A percentile compares a stretch with the other conserved stretches of the same genome.
Evolutionary conservation across 2,113 vertebrate species (phyloP).

Genomic region (Bubo scandiacus): DNA sequence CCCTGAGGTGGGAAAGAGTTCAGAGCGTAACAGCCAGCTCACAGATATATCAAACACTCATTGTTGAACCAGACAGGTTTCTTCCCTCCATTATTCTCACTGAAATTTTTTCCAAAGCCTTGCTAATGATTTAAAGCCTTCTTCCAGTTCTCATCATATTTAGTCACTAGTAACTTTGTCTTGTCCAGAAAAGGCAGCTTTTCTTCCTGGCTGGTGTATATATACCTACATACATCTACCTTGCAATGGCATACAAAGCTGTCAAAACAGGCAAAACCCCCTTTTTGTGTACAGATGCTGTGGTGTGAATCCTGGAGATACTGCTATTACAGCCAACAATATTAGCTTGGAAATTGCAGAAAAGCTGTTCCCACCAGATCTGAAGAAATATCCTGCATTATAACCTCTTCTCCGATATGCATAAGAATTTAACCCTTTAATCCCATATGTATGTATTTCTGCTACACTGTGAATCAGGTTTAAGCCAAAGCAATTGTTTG

Average conservation of each 20-base stretch:
- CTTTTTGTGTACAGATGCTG: neutral
- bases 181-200: neutral
- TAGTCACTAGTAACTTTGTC: neutral
- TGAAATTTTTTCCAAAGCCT: neutral
- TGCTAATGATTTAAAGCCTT: neutral
- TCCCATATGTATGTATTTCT: neutral
- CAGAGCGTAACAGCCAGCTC: neutral
- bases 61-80: neutral
- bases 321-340: neutral
- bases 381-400: neutral
- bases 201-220: neutral
- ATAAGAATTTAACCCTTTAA: neutral
- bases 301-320: neutral
- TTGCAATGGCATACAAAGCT: neutral
- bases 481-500: neutral
- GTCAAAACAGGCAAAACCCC: neutral
- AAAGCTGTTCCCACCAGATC: neutral
- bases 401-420: neutral
- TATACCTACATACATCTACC: neutral
- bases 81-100: neutral
- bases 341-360: neutral
- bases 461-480: neutral
- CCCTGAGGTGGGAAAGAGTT: constrained; percentile 62
- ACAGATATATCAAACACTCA: fast-evolving
- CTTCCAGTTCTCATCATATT: neutral